Evolutionary conservation across 2,797 vertebrate species (phyloP).

Genomic region (Eleutherodactylus coqui): DNA sequence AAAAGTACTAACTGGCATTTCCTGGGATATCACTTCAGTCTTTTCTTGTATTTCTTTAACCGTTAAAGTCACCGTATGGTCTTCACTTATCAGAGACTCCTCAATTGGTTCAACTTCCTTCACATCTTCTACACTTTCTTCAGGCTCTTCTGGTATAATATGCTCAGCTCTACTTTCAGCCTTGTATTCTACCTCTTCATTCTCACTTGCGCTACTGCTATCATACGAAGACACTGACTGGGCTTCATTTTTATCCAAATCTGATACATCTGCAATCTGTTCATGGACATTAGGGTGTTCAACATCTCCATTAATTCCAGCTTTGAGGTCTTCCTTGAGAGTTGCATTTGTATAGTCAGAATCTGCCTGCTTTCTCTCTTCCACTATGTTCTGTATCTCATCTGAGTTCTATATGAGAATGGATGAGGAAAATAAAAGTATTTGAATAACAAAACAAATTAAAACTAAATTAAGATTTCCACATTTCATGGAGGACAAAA

Average conservation of each 20-base stretch:
- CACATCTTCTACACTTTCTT: conserved; percentile 69
- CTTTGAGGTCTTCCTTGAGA: conserved; percentile 85
- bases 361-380: conserved; percentile 88
- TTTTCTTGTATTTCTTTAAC: conserved; percentile 74
- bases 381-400: conserved; percentile 84
- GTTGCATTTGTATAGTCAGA: conserved; percentile 91
- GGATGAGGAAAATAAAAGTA: conserved; percentile 77
- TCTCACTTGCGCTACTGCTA: conserved; percentile 90
- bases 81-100: conserved; percentile 67
- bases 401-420: conserved; percentile 84
- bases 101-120: conserved; percentile 63
- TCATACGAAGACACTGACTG: conserved; percentile 78
- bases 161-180: conserved; percentile 80
- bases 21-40: conserved; percentile 65
- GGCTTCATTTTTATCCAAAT: conserved; percentile 75
- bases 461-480: conserved; percentile 71
- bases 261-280: conserved; percentile 73
- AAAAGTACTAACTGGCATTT: conserved; percentile 66
- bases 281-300: conserved; percentile 71
- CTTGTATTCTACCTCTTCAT: conserved; percentile 90
- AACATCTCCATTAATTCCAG: conserved; percentile 78
- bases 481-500: conserved; percentile 73
- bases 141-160: conserved; percentile 84
- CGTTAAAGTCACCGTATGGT: conserved; percentile 67
- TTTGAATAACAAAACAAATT: conserved; percentile 80